Evolutionary conservation across 2,113 vertebrate species (phyloP).

Genomic region (Stegastes partitus): DNA sequence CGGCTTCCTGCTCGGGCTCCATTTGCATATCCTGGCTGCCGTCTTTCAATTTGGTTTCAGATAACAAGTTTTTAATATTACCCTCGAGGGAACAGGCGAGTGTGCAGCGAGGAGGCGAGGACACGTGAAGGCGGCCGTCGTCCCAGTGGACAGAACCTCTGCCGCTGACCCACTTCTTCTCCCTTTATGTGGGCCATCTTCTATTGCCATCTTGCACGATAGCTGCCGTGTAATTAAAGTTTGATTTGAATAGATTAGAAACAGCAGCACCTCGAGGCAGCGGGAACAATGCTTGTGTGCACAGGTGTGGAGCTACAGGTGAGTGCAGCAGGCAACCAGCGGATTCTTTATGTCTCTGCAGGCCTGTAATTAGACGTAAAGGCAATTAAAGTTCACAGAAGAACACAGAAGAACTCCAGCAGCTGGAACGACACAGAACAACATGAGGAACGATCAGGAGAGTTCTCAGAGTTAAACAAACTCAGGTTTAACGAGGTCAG

Average conservation of each 20-base stretch:
- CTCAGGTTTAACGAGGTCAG: too few species aligned
- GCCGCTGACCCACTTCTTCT: slow-evolving; percentile 6
- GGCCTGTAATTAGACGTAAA: not conserved
- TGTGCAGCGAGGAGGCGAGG: slow-evolving; percentile 10
- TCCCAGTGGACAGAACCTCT: too few species aligned
- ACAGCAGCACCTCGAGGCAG: slow-evolving; percentile 41
- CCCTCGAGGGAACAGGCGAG: slow-evolving; percentile 69
- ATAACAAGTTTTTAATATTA: slow-evolving; percentile 75
- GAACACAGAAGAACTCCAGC: not conserved
- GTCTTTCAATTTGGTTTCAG: slow-evolving; percentile 78
- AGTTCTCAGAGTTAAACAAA: too few species aligned
- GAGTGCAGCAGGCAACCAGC: slow-evolving; percentile 29
- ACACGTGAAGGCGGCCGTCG: too few species aligned
- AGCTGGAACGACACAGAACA: not conserved
- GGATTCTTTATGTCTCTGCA: slow-evolving; percentile 18
- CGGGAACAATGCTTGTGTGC: slow-evolving; percentile 45
- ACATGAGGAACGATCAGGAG: too few species aligned
- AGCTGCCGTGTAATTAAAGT: slow-evolving; percentile 22
- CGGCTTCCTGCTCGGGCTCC: slow-evolving; percentile 65
- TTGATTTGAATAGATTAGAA: slow-evolving; percentile 53
- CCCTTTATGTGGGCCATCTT: not conserved
- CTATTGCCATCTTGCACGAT: slow-evolving; percentile 9
- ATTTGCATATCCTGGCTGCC: slow-evolving; percentile 78
- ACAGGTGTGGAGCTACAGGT: slow-evolving; percentile 46
- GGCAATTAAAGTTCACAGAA: not conserved